Conservation (phyloP, 2,797 vertebrate genomes). For the Picus viridis region DNA sequence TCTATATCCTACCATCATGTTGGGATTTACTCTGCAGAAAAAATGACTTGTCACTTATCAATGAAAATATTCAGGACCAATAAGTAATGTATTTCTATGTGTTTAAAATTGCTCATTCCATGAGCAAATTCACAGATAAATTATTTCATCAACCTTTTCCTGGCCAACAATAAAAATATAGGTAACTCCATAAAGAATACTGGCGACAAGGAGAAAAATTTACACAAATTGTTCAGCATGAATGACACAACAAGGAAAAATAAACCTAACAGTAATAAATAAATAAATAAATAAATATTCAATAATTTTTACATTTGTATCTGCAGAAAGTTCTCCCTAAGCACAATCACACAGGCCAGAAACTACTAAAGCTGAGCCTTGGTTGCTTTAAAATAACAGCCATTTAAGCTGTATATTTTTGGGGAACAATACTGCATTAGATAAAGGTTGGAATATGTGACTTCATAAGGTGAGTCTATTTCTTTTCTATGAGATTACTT, state of each 20-base stretch:
- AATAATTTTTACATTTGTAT: neutral
- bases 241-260: neutral
- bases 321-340: neutral
- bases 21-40: neutral
- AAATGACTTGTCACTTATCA: neutral
- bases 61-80: neutral
- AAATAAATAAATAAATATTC: neutral
- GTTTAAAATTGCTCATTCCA: neutral
- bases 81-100: neutral
- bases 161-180: neutral
- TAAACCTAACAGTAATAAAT: neutral
- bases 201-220: neutral
- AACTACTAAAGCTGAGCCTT: neutral
- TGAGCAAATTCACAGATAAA: neutral
- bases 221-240: neutral
- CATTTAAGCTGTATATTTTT: neutral
- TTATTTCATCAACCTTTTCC: neutral
- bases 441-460: neutral
- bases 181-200: neutral
- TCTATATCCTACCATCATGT: neutral
- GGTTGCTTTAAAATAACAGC: neutral
- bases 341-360: neutral
- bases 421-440: neutral
- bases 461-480: neutral
- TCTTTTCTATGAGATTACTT: neutral